Conservation (phyloP, 2,888 invertebrate species). For the Eupithecia insigniata region DNA sequence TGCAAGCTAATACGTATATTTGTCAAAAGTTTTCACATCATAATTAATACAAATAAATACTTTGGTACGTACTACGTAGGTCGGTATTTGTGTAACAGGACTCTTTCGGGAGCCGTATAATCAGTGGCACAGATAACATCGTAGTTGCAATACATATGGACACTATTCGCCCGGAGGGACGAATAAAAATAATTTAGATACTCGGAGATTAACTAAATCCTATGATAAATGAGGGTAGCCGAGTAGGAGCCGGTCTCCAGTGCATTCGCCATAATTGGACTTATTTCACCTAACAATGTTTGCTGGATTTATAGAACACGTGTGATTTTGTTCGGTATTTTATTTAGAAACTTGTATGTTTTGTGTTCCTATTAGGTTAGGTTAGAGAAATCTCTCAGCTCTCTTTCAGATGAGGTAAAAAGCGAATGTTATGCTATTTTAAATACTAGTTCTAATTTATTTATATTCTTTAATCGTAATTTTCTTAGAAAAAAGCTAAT, state of each 20-base stretch:
- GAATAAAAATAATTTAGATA: conserved; percentile 40
- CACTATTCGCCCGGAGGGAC: conserved; percentile 36
- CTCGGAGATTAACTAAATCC: conserved; percentile 39
- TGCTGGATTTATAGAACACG: conserved; percentile 11
- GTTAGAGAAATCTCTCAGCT: too few species aligned
- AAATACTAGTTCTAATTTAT: too few species aligned
- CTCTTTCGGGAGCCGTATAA: conserved; percentile 20
- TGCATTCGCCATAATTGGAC: conserved; percentile 35
- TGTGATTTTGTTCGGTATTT: not conserved
- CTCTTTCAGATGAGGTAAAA: too few species aligned
- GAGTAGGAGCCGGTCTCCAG: conserved; percentile 29
- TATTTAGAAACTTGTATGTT: not conserved
- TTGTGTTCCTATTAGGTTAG: not conserved
- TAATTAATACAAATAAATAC: not conserved
- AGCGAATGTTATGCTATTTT: too few species aligned
- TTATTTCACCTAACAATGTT: conserved; percentile 29
- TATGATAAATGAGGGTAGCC: conserved; percentile 38
- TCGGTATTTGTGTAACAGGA: not conserved
- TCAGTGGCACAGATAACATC: not conserved
- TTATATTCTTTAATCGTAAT: too few species aligned
- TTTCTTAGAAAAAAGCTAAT: too few species aligned
- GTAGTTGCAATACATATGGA: conserved; percentile 23
- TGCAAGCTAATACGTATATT: not conserved
- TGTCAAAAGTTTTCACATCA: not conserved
- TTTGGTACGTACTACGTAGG: too few species aligned